phyloP scores from a whole-genome alignment of 2,888 invertebrate species.

The Chymomyza caudatula region DNA sequence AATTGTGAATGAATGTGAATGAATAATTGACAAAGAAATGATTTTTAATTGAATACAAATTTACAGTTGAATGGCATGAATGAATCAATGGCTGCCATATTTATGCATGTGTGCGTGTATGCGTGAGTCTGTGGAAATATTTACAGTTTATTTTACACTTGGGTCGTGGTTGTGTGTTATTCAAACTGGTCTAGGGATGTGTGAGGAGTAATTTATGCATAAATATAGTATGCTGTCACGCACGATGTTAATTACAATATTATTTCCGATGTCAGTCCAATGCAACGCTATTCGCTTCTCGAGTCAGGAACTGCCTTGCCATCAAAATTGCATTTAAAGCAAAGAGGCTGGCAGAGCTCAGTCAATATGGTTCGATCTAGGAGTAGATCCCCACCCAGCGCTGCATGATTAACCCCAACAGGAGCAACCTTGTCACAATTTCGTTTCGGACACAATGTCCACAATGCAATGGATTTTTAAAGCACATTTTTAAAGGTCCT shows the following conservation, averaged over 20 bases:
- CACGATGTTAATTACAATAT: background rate
- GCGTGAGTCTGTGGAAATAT: background rate
- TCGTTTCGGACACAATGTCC: too few relatives aligned
- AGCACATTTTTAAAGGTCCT: too few relatives aligned
- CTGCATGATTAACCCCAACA: too few relatives aligned
- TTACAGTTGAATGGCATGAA: constrained; percentile 58
- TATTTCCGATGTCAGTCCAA: too few relatives aligned
- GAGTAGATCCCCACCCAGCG: too few relatives aligned
- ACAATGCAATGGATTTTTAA: too few relatives aligned
- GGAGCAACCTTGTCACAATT: too few relatives aligned
- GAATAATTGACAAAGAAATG: constrained; percentile 73
- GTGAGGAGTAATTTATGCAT: background rate
- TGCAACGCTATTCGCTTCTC: too few relatives aligned
- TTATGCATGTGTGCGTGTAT: background rate
- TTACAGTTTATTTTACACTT: background rate
- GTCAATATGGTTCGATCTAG: too few relatives aligned
- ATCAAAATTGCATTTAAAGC: too few relatives aligned
- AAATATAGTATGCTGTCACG: background rate
- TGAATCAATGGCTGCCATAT: background rate
- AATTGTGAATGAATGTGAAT: constrained; percentile 28
- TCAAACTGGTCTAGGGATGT: background rate
- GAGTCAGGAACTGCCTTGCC: too few relatives aligned
- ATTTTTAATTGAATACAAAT: constrained; percentile 73
- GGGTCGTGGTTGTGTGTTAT: background rate
- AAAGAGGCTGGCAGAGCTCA: too few relatives aligned